Percentiles rank a stretch among this genome's conserved stretches.
phyloP scores from a whole-genome alignment of 1,140 invertebrate species.

The Centruroides vittatus region DNA sequence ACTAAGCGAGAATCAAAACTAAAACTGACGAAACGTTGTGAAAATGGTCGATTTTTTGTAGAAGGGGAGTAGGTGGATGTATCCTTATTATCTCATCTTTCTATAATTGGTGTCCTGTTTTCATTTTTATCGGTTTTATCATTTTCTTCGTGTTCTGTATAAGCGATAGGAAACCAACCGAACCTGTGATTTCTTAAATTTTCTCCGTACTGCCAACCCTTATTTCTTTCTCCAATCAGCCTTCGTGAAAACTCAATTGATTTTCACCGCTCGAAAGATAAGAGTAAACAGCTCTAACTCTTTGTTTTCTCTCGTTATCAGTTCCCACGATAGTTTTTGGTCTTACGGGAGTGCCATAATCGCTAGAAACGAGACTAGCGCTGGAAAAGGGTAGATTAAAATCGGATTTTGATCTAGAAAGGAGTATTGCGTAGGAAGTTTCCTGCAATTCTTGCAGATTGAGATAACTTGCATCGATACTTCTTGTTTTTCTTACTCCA shows the following conservation, averaged over 20 bases:
- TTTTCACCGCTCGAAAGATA: slow-evolving; percentile 80
- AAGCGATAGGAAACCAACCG: slow-evolving; percentile 88
- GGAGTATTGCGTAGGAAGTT: background rate
- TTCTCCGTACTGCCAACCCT: slow-evolving; percentile 90
- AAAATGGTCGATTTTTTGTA: too few species aligned
- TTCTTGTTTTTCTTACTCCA: slow-evolving; percentile 65
- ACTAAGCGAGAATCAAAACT: too few species aligned
- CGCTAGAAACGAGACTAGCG: background rate
- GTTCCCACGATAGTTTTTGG: slow-evolving; percentile 52
- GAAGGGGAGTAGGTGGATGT: too few species aligned
- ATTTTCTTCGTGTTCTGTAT: slow-evolving; percentile 47
- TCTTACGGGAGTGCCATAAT: slow-evolving; percentile 25
- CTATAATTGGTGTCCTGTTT: too few species aligned
- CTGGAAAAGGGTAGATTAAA: slow-evolving; percentile 55
- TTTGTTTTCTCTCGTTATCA: too few species aligned
- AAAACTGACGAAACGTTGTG: too few species aligned
- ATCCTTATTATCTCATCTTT: too few species aligned
- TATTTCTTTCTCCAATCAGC: slow-evolving; percentile 76
- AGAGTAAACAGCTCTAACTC: slow-evolving; percentile 64
- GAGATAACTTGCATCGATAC: slow-evolving; percentile 69
- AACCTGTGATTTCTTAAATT: slow-evolving; percentile 70
- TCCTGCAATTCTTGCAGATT: slow-evolving; percentile 41
- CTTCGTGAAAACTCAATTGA: slow-evolving; percentile 78
- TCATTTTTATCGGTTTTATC: too few species aligned
- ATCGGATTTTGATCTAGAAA: slow-evolving; percentile 61